Percentiles rank a stretch among this genome's conserved stretches.
Evolutionary conservation across 1,140 invertebrate genomes (phyloP).

Genomic region (Orius insidiosus): DNA sequence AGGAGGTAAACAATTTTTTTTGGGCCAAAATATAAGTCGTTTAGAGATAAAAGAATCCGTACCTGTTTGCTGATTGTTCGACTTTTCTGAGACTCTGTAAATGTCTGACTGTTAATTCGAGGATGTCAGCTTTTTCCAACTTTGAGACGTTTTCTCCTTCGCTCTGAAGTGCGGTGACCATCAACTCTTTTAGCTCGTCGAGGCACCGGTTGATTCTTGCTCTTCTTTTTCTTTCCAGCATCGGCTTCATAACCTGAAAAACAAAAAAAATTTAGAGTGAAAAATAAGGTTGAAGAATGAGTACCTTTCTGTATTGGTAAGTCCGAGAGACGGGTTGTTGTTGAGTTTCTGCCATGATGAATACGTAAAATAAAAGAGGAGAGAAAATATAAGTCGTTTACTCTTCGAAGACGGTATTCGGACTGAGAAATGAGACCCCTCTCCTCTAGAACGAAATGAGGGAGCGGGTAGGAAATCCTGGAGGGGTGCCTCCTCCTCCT

Average conservation of each 20-base stretch:
- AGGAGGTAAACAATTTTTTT: too few relatives aligned
- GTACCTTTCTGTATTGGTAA: conserved; percentile 43
- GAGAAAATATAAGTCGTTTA: too few relatives aligned
- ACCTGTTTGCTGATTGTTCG: neutral
- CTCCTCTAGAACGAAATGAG: too few relatives aligned
- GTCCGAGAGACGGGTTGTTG: conserved; percentile 39
- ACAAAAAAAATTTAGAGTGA: too few relatives aligned
- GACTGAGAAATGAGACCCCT: too few relatives aligned
- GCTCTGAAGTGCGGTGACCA: conserved; percentile 32
- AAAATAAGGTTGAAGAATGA: conserved; percentile 12
- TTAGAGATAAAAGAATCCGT: neutral
- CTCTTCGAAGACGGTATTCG: too few relatives aligned
- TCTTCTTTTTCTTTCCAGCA: conserved; percentile 42
- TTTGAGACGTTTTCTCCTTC: conserved; percentile 39
- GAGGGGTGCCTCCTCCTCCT: too few relatives aligned
- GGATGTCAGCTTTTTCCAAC: conserved; percentile 50
- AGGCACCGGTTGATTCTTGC: conserved; percentile 44
- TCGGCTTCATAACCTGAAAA: conserved; percentile 37
- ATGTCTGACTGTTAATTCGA: conserved; percentile 48
- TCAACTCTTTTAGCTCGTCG: conserved; percentile 39
- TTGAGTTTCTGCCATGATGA: conserved; percentile 21
- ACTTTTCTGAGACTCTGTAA: conserved; percentile 29
- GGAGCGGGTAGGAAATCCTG: too few relatives aligned
- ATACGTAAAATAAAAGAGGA: neutral
- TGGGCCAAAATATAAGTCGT: too few relatives aligned